Evolutionary conservation across 2,888 invertebrate genomes (phyloP), one percentile per base, ranked within the genome.

Genomic region (Zhengitettix transpicula): DNA sequence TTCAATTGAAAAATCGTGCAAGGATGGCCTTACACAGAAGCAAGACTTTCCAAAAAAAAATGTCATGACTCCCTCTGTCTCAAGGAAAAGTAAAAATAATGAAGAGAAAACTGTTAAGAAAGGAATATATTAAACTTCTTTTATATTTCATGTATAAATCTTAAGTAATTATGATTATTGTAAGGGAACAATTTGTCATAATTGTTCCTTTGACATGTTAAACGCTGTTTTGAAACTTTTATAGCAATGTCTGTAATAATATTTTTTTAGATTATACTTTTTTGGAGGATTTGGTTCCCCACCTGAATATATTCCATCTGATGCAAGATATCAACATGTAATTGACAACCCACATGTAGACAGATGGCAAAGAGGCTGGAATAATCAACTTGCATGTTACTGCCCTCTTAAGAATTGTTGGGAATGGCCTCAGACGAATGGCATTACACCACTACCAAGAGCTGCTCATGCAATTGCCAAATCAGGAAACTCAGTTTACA

Each of bases 401-500:
- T 67, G 71, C 62, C 66, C 67, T 9, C 58, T 53, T 12, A 61
- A 40, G 11, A 65, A 67, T 58, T 17, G 59, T 10, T 70, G 70
- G 71, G 64, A 63, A 53, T 70, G 68, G 67, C 69, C 70, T 10
- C 52, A 61, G 59, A 65, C 65, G 10, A 60, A 71, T 68, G 75
- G 75, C 9, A 56, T 56, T 9, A 63, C 68, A 5, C 77, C 76
- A 8, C 62, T 64, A 14, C 72, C 75, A 0, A 66, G 76, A 56
- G 77, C 77, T 51, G 76, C 77, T 11, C 74, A 75, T 67, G 72
- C 75, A 28, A 68, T 64, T 14, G 69, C 71, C 56, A 69, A 60
- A 65, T 64, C 10, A 1, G 61, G 61, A 12, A 15, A 42, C 53
- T 52, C 53, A 42, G 56, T 54, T 10, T 61, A 69, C 62, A 64